These are phyloP conservation scores for Characodon lateralis DNA, from an alignment of 2,797 vertebrate species.

Conservation along the genomic window DNA sequence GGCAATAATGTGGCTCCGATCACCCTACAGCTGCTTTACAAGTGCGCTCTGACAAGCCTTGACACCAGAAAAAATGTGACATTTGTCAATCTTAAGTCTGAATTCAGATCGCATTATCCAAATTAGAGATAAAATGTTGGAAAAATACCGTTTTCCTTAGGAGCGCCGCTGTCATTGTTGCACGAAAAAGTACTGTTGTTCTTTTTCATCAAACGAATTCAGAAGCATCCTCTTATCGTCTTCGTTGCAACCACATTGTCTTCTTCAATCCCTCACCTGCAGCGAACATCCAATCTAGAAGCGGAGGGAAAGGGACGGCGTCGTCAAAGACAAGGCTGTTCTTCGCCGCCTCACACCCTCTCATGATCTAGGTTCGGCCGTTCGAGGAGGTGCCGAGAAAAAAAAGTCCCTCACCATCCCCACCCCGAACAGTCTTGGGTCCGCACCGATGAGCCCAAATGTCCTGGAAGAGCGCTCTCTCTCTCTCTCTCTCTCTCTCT, in stretches of 20 bases:
- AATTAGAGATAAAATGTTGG: conserved; percentile 16
- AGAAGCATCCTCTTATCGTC: conserved; percentile 55
- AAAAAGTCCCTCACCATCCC: conserved; percentile 75
- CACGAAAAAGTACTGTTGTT: conserved; percentile 13
- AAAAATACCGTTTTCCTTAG: conserved; percentile 62
- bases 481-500: conserved; percentile 61
- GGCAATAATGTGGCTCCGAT: conserved; percentile 66
- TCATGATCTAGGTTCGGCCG: conserved; percentile 59
- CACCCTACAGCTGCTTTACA: conserved; percentile 63
- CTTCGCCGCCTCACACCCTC: conserved; percentile 65
- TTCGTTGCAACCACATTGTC: conserved; percentile 70
- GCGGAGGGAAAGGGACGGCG: conserved; percentile 66
- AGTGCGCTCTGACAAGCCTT: conserved; percentile 53
- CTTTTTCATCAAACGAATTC: conserved; percentile 56
- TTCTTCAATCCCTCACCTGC: conserved; percentile 76
- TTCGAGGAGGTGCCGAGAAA: conserved; percentile 59
- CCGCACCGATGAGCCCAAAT: conserved; percentile 68
- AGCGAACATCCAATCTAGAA: conserved; percentile 63
- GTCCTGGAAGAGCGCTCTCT: conserved; percentile 72
- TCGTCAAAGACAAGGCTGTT: conserved; percentile 76
- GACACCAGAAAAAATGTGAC: conserved; percentile 45
- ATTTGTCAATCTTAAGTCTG: conserved; percentile 54
- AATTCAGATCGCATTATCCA: conserved; percentile 45
- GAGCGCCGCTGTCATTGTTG: conserved; percentile 53
- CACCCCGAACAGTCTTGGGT: conserved; percentile 67